Base-by-base conservation (phyloP, 37 sponge, comb jelly and placozoan genomes). In the Cliona cf. orientalis region DNA sequence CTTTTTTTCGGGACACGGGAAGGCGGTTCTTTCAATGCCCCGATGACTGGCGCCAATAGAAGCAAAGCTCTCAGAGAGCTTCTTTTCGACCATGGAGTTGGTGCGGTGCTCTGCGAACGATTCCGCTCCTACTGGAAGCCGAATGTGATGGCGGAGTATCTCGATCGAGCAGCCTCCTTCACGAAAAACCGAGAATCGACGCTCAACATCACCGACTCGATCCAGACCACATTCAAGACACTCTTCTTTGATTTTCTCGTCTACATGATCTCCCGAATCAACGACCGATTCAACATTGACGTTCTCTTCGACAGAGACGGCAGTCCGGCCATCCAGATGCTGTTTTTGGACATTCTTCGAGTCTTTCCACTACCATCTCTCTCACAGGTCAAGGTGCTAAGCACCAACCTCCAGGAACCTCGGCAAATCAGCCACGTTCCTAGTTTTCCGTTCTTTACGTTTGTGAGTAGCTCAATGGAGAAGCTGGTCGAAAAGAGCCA, bases 101-200 rank as follows among this genome's bases (percentile, higher is more conserved):
- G 85, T 4, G 22, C 38, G n/a, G 82, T 85, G 34, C 85, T 92
- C 0, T 88, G 85, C 66, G 73, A 80, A 44, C 75, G 59, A 60
- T 92, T 92, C 78, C 69, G 85, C 11, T 22, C 73, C 38, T 92
- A 81, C 78, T 92, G 93, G 93, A 74, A 88, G 66, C 89, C 89
- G 0, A 45, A 42, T 31, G 93, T 82, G 63, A 84, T 92, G 85
- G 76, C 75, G 19, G 84, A 88, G 58, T 75, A 92, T 49, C 79
- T 92, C 2, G 85, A 92, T 57, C 69, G 75, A 35, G 89, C 89
- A 46, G 93, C 88, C 23, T 46, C 19, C 5, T 88, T 87, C 46
- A 45, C 93, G 44, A 80, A 80, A 46, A 74, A 62, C 40, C 67
- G 72, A 34, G 89, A 92, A 29, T 88, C 93, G 31, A 92, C 85